phyloP scores from a whole-genome alignment of 2,797 vertebrate genomes.

The Melanotaenia parkinsoni region DNA sequence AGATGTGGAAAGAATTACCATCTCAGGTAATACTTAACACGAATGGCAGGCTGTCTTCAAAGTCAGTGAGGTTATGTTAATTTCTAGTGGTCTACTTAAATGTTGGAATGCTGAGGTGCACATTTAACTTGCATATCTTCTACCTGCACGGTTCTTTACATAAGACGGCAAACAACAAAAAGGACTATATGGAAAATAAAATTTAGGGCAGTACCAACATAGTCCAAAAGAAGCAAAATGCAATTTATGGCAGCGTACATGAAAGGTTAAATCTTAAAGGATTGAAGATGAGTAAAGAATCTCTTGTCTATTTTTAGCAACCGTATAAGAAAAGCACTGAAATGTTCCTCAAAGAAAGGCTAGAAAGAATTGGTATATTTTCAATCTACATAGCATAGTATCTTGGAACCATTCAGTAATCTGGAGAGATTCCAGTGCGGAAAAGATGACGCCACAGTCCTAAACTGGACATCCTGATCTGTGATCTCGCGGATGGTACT shows the following conservation, averaged over 20 bases:
- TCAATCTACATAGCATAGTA: background rate
- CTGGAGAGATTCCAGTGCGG: background rate
- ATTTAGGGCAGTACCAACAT: too few species aligned
- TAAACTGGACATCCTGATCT: background rate
- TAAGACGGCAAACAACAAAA: too few species aligned
- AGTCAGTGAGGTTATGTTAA: constrained; percentile 5
- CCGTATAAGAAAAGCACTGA: background rate
- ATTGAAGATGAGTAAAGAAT: background rate
- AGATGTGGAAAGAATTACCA: constrained; percentile 11
- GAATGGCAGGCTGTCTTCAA: background rate
- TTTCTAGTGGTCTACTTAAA: background rate
- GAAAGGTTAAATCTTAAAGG: background rate
- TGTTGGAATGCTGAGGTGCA: background rate
- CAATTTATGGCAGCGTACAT: background rate
- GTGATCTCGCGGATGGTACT: too few species aligned
- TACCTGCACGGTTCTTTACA: too few species aligned
- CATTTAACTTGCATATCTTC: background rate
- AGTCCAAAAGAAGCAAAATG: too few species aligned
- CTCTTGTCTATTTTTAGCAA: background rate
- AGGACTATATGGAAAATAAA: too few species aligned
- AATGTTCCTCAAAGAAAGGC: background rate
- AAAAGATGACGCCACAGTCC: background rate
- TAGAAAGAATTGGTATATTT: too few species aligned
- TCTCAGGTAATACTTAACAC: constrained; percentile 6
- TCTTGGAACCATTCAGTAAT: background rate